Evolutionary conservation across 2,797 vertebrate species (phyloP), one percentile per base, ranked within the genome.

Genomic region (Clarias pachynema): DNA sequence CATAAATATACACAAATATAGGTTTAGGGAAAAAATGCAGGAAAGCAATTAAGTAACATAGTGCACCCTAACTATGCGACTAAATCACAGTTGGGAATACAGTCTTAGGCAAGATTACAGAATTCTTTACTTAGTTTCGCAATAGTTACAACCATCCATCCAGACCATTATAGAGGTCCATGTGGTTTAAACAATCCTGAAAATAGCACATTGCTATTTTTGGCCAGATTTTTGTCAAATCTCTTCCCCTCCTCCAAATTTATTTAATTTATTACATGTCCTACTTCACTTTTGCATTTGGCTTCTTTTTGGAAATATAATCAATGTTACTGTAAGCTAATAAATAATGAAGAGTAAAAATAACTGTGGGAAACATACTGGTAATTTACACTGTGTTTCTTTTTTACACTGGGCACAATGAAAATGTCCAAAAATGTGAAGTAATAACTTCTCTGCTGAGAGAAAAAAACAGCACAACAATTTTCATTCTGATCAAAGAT

Each of bases 21-120:
- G 22, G 20, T 14, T 69, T 34, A 56, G 20, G 9, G 14, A 56
- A 74, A 22, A 5, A 49, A 72, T 59, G 65, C 20, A 56, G 29
- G 16, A 65, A 75, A 80, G 26, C 12, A 57, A 7, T 56, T 44
- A 18, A 62, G 62, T 82, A 81, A 57, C 37, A 81, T 70, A 77
- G 66, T 26, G 57, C 84, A 84, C 81, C 57, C 20, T 10, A 31
- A 81, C 16, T 18, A 77, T 65, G 60, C 37, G 65, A 26, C 2
- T 37, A 77, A 59, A 59, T 31, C 12, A 4, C 31, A 75, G 15
- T 20, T 29, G 15, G n/a, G n/a, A 29, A 75, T 56, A 31, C 29
- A 20, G 26, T 56, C 7, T 75, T 15, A 75, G 44, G 14, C 14
- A 73, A 26, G 40, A 26, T 57, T 57, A 73, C 5, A 77, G 26